A percentile compares a stretch with the other conserved stretches of the same genome.
phyloP scores from a whole-genome alignment of 2,113 vertebrate genomes.

The Epinephelus cyanopodus region DNA sequence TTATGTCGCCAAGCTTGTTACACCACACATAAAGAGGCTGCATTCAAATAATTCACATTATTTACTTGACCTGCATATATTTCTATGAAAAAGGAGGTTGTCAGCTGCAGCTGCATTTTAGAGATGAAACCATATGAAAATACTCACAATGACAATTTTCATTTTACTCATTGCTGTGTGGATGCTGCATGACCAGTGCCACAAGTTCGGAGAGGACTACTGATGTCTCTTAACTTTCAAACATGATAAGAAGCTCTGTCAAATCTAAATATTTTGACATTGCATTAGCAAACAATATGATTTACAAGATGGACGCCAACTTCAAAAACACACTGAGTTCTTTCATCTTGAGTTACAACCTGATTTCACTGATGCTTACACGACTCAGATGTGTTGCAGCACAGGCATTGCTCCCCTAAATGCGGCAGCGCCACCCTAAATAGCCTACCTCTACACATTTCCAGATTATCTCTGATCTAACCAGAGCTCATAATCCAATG shows the following conservation, averaged over 20 bases:
- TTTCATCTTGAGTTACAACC: not conserved
- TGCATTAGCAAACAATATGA: not conserved
- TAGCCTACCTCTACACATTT: constrained; percentile 65
- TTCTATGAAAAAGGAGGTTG: not conserved
- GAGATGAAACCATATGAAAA: not conserved
- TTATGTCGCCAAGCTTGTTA: not conserved
- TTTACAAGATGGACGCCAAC: not conserved
- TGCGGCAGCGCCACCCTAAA: constrained; percentile 35
- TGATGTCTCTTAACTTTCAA: not conserved
- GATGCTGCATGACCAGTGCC: not conserved
- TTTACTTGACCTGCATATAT: not conserved
- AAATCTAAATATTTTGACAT: not conserved
- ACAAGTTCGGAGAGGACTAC: not conserved
- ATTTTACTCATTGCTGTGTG: not conserved
- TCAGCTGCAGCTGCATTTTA: not conserved
- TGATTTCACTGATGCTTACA: not conserved
- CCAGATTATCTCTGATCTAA: constrained; percentile 67
- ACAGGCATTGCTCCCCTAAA: constrained; percentile 3
- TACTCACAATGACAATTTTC: not conserved
- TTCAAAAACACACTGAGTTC: not conserved
- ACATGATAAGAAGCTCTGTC: not conserved
- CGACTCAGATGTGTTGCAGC: constrained; percentile 2
- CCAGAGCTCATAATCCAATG: constrained; percentile 64
- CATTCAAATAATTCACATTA: not conserved
- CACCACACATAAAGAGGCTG: not conserved